Conservation (phyloP, 1,140 invertebrate species). For the Calliopsis andreniformis region DNA sequence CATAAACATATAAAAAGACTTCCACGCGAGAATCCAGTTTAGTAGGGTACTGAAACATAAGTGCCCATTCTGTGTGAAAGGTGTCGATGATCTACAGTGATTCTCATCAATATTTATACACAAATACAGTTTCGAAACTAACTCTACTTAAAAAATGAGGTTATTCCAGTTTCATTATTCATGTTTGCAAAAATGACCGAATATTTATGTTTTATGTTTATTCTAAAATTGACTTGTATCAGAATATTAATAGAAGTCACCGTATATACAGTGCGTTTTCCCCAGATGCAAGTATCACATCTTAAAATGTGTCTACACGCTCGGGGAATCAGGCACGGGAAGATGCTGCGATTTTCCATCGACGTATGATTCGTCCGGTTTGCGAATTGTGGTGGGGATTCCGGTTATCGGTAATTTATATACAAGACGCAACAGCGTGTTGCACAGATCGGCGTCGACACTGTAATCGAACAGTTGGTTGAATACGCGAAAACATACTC, state of each 20-base stretch:
- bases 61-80: background rate
- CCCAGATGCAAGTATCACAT: background rate
- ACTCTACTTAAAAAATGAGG: no score
- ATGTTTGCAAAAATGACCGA: no score
- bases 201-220: no score
- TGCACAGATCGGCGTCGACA: constrained; percentile 27
- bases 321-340: constrained; percentile 15
- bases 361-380: constrained; percentile 23
- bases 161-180: no score
- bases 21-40: background rate
- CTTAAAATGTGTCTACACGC: background rate
- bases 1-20: background rate
- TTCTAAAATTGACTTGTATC: no score
- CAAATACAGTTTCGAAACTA: no score
- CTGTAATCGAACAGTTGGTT: constrained; percentile 30
- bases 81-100: background rate
- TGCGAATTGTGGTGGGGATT: constrained; percentile 50
- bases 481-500: background rate
- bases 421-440: constrained; percentile 34
- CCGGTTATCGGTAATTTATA: constrained; percentile 55
- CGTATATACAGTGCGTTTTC: constrained; percentile 7
- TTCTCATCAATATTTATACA: no score
- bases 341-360: constrained; percentile 52
- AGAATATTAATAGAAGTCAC: no score
- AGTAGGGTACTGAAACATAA: background rate